Conservation (phyloP, 2,797 vertebrate genomes). For the Pygocentrus nattereri region DNA sequence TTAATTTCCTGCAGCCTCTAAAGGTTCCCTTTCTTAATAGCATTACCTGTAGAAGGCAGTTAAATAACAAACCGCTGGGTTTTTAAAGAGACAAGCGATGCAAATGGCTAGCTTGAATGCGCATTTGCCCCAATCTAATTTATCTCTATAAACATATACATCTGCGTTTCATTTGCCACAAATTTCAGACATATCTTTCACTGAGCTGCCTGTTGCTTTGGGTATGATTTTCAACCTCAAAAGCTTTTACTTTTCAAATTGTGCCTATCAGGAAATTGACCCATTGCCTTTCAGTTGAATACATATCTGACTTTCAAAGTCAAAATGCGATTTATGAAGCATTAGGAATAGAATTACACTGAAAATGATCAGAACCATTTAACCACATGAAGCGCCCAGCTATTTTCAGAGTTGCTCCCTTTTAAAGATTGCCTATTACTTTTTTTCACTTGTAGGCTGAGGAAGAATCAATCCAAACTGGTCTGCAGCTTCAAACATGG, state of each 20-base stretch:
- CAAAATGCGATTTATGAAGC: slow-evolving; percentile 25
- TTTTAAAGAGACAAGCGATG: slow-evolving; percentile 67
- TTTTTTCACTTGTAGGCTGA: neutral
- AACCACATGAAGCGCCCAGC: neutral
- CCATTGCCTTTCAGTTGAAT: slow-evolving; percentile 49
- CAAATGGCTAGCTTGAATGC: slow-evolving; percentile 69
- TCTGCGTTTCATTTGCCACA: slow-evolving; percentile 79
- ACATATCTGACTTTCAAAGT: neutral
- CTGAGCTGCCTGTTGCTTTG: slow-evolving; percentile 73
- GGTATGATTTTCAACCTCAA: slow-evolving; percentile 70
- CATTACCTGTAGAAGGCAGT: slow-evolving; percentile 83
- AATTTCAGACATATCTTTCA: slow-evolving; percentile 77
- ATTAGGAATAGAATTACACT: neutral
- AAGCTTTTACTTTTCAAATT: slow-evolving; percentile 61
- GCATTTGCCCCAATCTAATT: slow-evolving; percentile 80
- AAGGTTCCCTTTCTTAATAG: slow-evolving; percentile 76
- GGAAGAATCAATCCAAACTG: neutral
- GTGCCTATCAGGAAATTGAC: slow-evolving; percentile 71
- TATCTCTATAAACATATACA: slow-evolving; percentile 82
- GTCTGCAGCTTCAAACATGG: no score
- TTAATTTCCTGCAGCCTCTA: slow-evolving; percentile 84
- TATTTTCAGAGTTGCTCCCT: neutral
- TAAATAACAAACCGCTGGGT: slow-evolving; percentile 80
- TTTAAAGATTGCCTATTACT: neutral
- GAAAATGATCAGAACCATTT: neutral